Conservation (phyloP, 2,888 invertebrate genomes). For the Dicyrtoma fusca region DNA sequence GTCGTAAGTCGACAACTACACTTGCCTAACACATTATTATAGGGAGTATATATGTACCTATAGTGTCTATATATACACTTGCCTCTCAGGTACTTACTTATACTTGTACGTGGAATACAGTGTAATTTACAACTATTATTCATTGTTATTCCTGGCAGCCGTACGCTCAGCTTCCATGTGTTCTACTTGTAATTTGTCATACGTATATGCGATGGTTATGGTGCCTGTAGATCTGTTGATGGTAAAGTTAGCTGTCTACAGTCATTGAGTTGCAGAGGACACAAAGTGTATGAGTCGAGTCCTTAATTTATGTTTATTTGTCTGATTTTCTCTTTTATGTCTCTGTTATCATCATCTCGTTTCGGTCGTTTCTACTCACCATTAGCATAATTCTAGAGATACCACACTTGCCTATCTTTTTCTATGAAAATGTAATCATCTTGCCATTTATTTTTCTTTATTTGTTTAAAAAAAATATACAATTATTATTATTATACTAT, state of each 20-base stretch:
- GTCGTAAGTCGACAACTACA: neutral
- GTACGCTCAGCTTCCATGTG: slow-evolving; percentile 2
- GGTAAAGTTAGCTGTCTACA: no score
- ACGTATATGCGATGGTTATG: no score
- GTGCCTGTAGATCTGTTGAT: no score
- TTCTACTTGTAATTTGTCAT: neutral
- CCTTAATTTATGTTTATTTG: slow-evolving; percentile 27
- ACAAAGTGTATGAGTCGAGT: no score
- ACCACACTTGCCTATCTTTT: slow-evolving; percentile 10
- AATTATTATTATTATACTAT: no score
- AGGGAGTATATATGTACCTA: neutral
- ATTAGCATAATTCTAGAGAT: slow-evolving; percentile 13
- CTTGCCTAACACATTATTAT: no score
- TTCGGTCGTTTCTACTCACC: slow-evolving; percentile 3
- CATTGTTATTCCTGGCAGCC: neutral
- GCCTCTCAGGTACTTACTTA: no score
- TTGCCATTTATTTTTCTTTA: slow-evolving; percentile 2
- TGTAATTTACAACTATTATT: neutral
- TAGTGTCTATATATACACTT: no score
- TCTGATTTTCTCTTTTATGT: slow-evolving; percentile 29
- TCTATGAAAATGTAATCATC: neutral
- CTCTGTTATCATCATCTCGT: slow-evolving; percentile 20
- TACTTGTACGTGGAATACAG: neutral
- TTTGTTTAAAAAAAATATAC: no score
- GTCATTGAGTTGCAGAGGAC: no score